These are phyloP conservation scores for Harpagoxenus sublaevis DNA, from an alignment of 2,888 invertebrate genomes.

Conservation along the genomic window DNA sequence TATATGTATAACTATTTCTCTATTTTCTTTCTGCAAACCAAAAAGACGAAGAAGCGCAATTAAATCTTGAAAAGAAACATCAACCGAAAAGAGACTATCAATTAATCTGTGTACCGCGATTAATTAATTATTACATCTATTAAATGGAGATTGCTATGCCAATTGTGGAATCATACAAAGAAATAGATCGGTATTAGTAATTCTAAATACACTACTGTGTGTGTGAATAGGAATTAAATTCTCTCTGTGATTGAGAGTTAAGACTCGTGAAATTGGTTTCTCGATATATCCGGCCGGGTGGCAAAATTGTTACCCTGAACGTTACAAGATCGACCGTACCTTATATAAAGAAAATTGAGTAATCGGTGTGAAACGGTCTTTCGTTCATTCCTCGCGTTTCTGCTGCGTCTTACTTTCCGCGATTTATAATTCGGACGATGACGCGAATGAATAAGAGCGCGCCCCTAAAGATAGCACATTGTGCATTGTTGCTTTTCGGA, in stretches of 20 bases:
- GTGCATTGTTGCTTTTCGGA: not conserved
- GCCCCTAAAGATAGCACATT: not conserved
- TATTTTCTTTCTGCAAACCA: not conserved
- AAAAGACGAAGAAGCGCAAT: not conserved
- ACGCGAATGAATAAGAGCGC: not conserved
- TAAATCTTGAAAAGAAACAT: not conserved
- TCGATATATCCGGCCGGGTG: not conserved
- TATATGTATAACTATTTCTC: not conserved
- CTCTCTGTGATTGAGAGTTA: not conserved
- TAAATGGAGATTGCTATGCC: not conserved
- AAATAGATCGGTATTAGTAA: not conserved
- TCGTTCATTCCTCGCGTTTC: not conserved
- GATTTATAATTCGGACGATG: conserved; percentile 20
- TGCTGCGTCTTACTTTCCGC: not conserved
- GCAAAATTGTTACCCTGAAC: conserved; percentile 7
- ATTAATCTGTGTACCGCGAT: not conserved
- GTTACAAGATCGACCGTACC: not conserved
- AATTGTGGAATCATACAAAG: not conserved
- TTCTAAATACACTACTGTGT: not conserved
- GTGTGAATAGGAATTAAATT: not conserved
- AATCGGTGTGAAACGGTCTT: not conserved
- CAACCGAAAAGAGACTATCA: not conserved
- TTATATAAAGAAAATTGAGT: conserved; percentile 28
- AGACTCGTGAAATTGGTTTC: not conserved
- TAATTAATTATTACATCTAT: not conserved